These are phyloP conservation scores for Xylota sylvarum DNA, from an alignment of 2,888 invertebrate genomes.

Conservation along the genomic window DNA sequence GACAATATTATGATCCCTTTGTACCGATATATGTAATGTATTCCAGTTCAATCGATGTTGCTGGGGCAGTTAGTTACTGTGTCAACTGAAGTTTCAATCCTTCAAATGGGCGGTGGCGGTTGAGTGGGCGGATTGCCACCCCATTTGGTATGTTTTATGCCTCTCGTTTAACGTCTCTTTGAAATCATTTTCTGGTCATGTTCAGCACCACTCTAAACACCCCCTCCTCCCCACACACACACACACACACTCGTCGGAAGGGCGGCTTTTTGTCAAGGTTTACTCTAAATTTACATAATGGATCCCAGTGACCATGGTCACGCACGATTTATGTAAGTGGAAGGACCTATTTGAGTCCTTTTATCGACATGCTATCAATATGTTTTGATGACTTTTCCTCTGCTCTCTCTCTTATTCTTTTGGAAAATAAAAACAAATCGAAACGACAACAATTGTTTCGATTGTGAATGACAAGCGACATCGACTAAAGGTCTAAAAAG, in stretches of 20 bases:
- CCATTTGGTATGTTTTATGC: background rate
- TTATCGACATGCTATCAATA: constrained; percentile 32
- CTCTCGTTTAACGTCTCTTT: constrained; percentile 16
- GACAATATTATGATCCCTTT: constrained; percentile 22
- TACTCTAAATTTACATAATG: constrained; percentile 46
- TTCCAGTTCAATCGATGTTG: background rate
- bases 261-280: constrained; percentile 18
- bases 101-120: constrained; percentile 7
- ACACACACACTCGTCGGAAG: background rate
- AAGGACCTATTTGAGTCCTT: constrained; percentile 14
- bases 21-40: constrained; percentile 14
- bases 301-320: constrained; percentile 21
- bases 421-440: background rate
- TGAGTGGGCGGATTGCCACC: background rate
- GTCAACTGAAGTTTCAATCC: constrained; percentile 11
- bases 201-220: constrained; percentile 1
- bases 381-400: constrained; percentile 28
- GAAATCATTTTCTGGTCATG: constrained; percentile 25
- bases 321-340: constrained; percentile 8
- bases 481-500: constrained; percentile 1
- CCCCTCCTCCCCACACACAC: background rate
- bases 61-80: constrained; percentile 2
- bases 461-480: constrained; percentile 20
- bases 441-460: constrained; percentile 23
- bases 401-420: background rate